A percentile compares a stretch with the other conserved stretches of the same genome.
These are phyloP conservation scores for Hypolimnas misippus DNA, from an alignment of 2,888 invertebrate genomes.

Conservation along the genomic window DNA sequence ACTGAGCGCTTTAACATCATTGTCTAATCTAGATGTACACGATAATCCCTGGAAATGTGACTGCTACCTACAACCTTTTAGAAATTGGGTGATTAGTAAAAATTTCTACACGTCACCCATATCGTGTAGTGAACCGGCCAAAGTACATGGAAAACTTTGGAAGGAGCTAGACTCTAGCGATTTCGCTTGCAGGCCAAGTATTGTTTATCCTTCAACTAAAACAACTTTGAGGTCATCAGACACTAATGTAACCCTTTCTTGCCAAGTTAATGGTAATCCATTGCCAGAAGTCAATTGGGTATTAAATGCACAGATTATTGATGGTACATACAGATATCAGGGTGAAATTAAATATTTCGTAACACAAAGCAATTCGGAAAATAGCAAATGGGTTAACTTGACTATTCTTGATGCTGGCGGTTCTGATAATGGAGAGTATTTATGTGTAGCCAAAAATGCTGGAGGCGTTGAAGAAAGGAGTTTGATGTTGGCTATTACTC, in stretches of 20 bases:
- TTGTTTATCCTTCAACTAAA: conserved; percentile 85
- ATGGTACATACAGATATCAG: conserved; percentile 77
- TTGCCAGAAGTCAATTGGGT: conserved; percentile 90
- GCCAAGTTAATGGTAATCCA: conserved; percentile 90
- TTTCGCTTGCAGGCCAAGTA: conserved; percentile 93
- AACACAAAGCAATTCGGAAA: conserved; percentile 62
- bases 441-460: conserved; percentile 91
- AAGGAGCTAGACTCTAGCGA: conserved; percentile 87
- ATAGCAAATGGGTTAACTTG: conserved; percentile 86
- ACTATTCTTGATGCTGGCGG: conserved; percentile 86
- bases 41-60: conserved; percentile 96
- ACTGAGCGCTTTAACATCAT: conserved; percentile 85
- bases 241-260: conserved; percentile 88
- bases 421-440: conserved; percentile 89
- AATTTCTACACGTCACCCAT: conserved; percentile 91
- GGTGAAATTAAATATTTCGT: conserved; percentile 78
- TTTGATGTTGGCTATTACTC: conserved; percentile 84
- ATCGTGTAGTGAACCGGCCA: conserved; percentile 88
- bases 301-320: conserved; percentile 86
- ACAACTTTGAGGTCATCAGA: conserved; percentile 86
- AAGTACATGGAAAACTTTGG: conserved; percentile 89
- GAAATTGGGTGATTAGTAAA: conserved; percentile 89
- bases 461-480: conserved; percentile 92
- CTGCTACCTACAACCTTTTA: conserved; percentile 91
- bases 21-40: conserved; percentile 89